Evolutionary conservation across 2,113 vertebrate species (phyloP).

Genomic region (Elgaria multicarinata): DNA sequence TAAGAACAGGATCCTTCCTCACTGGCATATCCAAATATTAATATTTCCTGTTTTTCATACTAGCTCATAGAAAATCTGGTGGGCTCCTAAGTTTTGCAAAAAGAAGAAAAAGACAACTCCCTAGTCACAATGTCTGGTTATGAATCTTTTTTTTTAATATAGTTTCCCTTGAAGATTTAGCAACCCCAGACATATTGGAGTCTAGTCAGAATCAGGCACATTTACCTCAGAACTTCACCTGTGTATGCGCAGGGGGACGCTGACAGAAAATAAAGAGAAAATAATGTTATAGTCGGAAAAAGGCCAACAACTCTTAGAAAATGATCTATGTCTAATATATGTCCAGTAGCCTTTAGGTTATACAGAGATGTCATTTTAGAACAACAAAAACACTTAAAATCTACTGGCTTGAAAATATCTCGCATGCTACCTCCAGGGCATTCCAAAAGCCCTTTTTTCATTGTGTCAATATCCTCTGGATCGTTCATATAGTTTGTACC

Average conservation of each 20-base stretch:
- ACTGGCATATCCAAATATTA: too few species aligned
- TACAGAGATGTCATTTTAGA: slow-evolving; percentile 44
- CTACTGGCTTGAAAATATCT: slow-evolving; percentile 67
- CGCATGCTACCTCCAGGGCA: slow-evolving; percentile 69
- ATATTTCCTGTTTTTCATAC: too few species aligned
- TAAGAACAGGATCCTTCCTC: too few species aligned
- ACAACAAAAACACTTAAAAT: slow-evolving; percentile 55
- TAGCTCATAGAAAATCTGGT: too few species aligned
- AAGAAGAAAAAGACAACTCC: too few species aligned
- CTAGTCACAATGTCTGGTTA: too few species aligned
- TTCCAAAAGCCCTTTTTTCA: slow-evolving; percentile 73
- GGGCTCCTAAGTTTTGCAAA: too few species aligned
- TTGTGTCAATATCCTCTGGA: slow-evolving; percentile 60
- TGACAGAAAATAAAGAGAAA: slow-evolving; percentile 53
- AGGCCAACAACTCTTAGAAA: slow-evolving; percentile 65
- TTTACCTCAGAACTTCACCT: background rate
- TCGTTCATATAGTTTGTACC: slow-evolving; percentile 63
- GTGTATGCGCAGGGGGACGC: background rate
- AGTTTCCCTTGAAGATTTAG: background rate
- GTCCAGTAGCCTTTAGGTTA: slow-evolving; percentile 61
- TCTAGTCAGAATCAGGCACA: background rate
- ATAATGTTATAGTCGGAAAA: slow-evolving; percentile 52
- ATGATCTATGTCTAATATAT: slow-evolving; percentile 66
- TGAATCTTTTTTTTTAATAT: too few species aligned
- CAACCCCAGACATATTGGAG: background rate